Evolutionary conservation across 2,113 vertebrate genomes (phyloP).

Genomic region (Mustelus asterias): DNA sequence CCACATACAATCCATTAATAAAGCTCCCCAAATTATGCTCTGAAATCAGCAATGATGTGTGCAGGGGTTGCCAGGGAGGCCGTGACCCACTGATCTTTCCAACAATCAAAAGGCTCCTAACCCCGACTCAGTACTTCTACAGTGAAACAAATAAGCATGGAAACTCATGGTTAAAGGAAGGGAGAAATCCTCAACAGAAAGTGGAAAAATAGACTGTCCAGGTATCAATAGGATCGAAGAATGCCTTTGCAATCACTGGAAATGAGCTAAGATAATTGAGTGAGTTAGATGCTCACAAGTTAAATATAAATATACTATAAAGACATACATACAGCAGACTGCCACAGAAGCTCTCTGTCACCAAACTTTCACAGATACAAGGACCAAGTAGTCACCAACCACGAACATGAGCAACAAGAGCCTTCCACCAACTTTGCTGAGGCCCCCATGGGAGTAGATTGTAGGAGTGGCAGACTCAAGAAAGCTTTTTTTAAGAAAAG

Average conservation of each 20-base stretch:
- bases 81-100: neutral
- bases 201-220: neutral
- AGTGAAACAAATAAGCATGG: neutral
- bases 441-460: neutral
- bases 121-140: neutral
- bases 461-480: neutral
- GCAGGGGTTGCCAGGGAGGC: neutral
- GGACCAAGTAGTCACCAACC: neutral
- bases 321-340: too few relatives aligned
- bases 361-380: neutral
- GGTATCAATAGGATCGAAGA: neutral
- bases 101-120: neutral
- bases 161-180: neutral
- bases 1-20: too few relatives aligned
- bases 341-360: too few relatives aligned
- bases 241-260: neutral
- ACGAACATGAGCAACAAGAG: neutral
- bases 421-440: neutral
- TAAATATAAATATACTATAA: neutral
- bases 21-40: neutral
- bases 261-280: neutral
- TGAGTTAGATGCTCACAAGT: neutral
- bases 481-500: neutral
- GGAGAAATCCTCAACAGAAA: neutral
- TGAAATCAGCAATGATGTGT: neutral